Conservation (phyloP, 2,888 invertebrate species). For the Drosophila cognata region DNA sequence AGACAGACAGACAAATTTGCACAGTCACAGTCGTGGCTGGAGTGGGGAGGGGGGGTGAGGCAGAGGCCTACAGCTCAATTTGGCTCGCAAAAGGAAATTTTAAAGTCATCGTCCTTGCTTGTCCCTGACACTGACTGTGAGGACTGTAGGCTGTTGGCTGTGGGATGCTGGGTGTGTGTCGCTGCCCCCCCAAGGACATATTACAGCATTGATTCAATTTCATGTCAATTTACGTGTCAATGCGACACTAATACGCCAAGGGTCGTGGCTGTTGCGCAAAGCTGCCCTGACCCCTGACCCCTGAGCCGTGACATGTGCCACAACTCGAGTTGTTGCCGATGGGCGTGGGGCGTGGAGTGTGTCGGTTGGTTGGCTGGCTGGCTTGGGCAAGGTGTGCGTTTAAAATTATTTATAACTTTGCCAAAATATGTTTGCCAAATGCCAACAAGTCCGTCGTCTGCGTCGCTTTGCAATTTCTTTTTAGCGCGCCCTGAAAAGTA, state of each 20-base stretch:
- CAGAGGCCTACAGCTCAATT: constrained; percentile 79
- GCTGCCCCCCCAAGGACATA: constrained; percentile 83
- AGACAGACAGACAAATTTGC: constrained; percentile 73
- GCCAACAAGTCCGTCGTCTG: constrained; percentile 51
- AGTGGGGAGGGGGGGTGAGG: background rate
- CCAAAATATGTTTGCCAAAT: constrained; percentile 74
- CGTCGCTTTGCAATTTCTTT: constrained; percentile 55
- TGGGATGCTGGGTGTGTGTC: constrained; percentile 38
- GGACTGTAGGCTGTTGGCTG: constrained; percentile 1
- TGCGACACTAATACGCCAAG: constrained; percentile 83
- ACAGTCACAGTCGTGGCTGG: constrained; percentile 52
- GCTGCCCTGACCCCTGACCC: constrained; percentile 53
- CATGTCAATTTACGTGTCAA: constrained; percentile 86
- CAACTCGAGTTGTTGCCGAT: constrained; percentile 5
- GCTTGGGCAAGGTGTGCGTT: constrained; percentile 63
- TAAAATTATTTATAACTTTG: constrained; percentile 83
- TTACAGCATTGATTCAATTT: constrained; percentile 86
- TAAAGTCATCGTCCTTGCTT: constrained; percentile 77
- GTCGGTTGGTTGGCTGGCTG: background rate
- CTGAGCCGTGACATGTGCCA: constrained; percentile 26
- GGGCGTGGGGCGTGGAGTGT: background rate
- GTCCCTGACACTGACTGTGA: constrained; percentile 41
- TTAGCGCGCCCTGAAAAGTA: constrained; percentile 50
- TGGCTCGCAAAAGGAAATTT: constrained; percentile 71
- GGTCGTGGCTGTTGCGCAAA: constrained; percentile 60